Percentiles rank a stretch among this genome's conserved stretches.
Evolutionary conservation across 2,113 vertebrate species (phyloP).

Genomic region (Zosterops japonicus): DNA sequence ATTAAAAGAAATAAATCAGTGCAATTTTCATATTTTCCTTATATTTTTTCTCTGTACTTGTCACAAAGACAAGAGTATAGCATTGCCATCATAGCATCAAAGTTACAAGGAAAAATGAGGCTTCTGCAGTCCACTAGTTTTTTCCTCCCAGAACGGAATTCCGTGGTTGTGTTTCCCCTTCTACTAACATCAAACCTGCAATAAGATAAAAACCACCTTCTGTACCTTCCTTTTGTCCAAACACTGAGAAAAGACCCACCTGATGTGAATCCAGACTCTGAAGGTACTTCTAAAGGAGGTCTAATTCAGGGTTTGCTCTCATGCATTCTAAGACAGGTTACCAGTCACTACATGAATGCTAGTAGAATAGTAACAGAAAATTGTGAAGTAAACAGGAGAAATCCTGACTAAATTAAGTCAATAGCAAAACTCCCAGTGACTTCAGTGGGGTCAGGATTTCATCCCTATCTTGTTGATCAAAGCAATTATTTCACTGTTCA

Average conservation of each 20-base stretch:
- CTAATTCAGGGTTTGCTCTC: background rate
- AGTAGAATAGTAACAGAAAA: background rate
- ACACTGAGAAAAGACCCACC: background rate
- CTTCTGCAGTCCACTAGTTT: background rate
- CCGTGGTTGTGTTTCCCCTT: background rate
- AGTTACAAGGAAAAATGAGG: background rate
- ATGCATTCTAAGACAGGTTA: background rate
- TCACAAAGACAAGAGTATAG: background rate
- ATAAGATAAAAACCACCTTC: background rate
- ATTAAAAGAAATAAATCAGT: background rate
- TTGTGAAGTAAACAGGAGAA: background rate
- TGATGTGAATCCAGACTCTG: slow-evolving; percentile 21
- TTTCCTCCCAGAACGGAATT: background rate
- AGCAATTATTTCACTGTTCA: slow-evolving; percentile 7
- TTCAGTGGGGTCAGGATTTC: background rate
- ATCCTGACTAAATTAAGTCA: background rate
- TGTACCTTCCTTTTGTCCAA: background rate
- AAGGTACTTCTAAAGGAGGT: slow-evolving; percentile 2
- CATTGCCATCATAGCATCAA: background rate
- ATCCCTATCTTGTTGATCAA: slow-evolving; percentile 20
- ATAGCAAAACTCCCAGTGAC: background rate
- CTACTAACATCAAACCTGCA: background rate
- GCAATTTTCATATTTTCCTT: background rate
- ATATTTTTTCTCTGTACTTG: background rate
- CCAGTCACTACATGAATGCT: background rate